Percentiles rank a stretch among this genome's conserved stretches.
phyloP scores from a whole-genome alignment of 2,113 vertebrate genomes.

The Marmota monax region DNA sequence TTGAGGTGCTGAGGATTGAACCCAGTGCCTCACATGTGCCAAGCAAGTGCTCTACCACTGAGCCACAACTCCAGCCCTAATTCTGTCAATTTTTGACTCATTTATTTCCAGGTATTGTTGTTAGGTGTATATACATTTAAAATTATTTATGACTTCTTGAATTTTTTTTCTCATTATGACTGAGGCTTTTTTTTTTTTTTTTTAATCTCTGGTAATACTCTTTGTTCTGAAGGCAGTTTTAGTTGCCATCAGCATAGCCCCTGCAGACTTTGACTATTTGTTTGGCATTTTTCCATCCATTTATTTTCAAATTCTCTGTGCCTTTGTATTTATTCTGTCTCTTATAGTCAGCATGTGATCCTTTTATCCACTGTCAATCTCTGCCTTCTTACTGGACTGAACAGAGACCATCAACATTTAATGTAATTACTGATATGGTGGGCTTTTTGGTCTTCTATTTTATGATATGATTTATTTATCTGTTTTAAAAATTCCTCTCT shows the following conservation, averaged over 20 bases:
- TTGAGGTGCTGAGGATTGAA: too few relatives aligned
- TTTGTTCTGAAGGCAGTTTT: background rate
- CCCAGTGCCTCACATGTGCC: too few relatives aligned
- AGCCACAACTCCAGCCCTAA: too few relatives aligned
- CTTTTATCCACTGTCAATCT: background rate
- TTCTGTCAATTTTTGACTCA: too few relatives aligned
- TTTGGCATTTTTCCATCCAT: too few relatives aligned
- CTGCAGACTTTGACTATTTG: background rate
- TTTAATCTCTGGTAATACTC: background rate
- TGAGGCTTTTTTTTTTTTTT: background rate
- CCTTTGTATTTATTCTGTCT: background rate
- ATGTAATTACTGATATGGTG: background rate
- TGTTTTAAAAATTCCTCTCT: background rate
- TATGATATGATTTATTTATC: background rate
- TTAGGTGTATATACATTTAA: background rate
- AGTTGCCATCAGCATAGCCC: background rate
- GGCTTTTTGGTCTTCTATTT: background rate
- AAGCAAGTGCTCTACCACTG: too few relatives aligned
- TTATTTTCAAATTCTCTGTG: background rate
- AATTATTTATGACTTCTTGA: background rate
- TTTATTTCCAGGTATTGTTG: background rate
- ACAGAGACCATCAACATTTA: background rate
- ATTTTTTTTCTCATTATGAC: background rate
- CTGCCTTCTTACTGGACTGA: background rate
- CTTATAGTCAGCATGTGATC: background rate